These are phyloP conservation scores for Leuciscus waleckii DNA, from an alignment of 2,797 vertebrate species.

Conservation along the genomic window DNA sequence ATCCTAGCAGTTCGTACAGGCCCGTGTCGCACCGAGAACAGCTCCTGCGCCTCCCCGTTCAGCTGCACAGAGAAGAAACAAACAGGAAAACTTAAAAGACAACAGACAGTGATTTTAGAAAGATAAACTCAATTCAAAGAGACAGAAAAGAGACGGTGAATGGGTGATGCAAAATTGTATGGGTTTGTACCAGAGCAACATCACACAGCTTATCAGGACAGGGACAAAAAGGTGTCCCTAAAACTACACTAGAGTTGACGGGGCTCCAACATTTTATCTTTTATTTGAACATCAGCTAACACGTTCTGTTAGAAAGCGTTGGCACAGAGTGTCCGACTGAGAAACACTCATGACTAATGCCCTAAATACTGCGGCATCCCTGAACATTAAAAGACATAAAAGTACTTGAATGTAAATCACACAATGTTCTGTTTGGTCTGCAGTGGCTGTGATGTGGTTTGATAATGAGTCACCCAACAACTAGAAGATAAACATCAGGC, in stretches of 20 bases:
- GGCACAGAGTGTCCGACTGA: neutral
- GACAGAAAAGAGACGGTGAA: neutral
- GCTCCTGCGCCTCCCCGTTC: slow-evolving; percentile 94
- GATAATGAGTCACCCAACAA: slow-evolving; percentile 50
- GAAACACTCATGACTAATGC: slow-evolving; percentile 11
- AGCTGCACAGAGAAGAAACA: slow-evolving; percentile 76
- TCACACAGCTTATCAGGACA: slow-evolving; percentile 4
- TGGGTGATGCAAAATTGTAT: neutral
- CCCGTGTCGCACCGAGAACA: slow-evolving; percentile 95
- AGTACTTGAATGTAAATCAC: slow-evolving; percentile 42
- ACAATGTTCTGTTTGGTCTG: slow-evolving; percentile 53
- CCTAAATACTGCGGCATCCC: slow-evolving; percentile 21
- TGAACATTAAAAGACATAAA: slow-evolving; percentile 45
- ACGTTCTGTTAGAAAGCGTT: neutral
- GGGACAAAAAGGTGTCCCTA: neutral
- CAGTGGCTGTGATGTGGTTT: slow-evolving; percentile 49
- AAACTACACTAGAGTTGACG: neutral
- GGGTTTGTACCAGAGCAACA: neutral
- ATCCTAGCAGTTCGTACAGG: slow-evolving; percentile 91
- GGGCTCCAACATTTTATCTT: neutral
- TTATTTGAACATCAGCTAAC: slow-evolving; percentile 5
- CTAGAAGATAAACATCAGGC: slow-evolving; percentile 45
- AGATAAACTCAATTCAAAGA: slow-evolving; percentile 22
- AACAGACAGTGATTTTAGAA: neutral
- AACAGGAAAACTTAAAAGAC: slow-evolving; percentile 13